Base-by-base conservation (phyloP, 1,140 invertebrate species). In the Hylaeus anthracinus region DNA sequence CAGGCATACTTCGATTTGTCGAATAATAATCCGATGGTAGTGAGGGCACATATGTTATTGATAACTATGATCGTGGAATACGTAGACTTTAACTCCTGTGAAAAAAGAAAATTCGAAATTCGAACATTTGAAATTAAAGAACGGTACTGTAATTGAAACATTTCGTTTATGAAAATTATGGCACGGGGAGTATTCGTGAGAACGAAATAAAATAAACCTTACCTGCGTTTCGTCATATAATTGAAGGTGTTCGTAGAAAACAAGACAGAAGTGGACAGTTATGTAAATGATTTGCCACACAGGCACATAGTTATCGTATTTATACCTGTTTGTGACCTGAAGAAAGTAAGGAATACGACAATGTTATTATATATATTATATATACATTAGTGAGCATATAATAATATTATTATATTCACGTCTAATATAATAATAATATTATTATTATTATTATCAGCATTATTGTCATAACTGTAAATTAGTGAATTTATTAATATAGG, bases 201-300 rank as follows among this genome's bases (percentile, higher is more conserved):
- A 5, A 45, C 43, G 5, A 45, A 3, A 45, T 45, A 45, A 45
- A 45, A 9, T 51, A 43, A 71, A 78, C 93, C 94, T 95, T 91
- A 96, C 96, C 94, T 95, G 92, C 85, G 95, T 92, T 85, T 94
- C 92, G 1, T 94, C 90, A 37, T 95, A 94, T 1, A 96, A 88
- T 81, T 96, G 95, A 79, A 95, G 94, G 92, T 96, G 96, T 6
- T 94, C 94, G 71, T 95, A 94, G 8, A 97, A 87, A 0, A 96
- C 93, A 1, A 96, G 88, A 48, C 94, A 88, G 89, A 97, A 97
- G 89, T 98, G 97, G 0, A 95, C 56, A 8, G 95, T 88, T 10
- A 97, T 91, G 85, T 97, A 97, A 0, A 95, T 53, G 81, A 95
- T 96, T 84, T 95, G 95, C 96, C 96, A 96, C 0, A 90, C 63